Conservation (phyloP, 1,140 invertebrate species). For the Rhopalosiphum maidis region DNA sequence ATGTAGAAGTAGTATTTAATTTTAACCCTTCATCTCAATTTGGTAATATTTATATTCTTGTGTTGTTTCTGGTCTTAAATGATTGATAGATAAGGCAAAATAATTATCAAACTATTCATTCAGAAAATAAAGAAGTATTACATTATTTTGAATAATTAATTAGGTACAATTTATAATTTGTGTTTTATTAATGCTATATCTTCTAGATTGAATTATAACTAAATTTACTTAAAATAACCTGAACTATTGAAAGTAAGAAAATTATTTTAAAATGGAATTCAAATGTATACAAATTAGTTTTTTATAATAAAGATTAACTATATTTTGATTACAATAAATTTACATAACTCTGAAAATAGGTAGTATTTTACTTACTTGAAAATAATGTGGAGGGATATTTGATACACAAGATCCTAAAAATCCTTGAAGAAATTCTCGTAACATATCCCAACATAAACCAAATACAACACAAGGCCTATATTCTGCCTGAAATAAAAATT, state of each 20-base stretch:
- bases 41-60: neutral
- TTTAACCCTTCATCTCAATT: neutral
- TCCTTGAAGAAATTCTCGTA: conserved; percentile 91
- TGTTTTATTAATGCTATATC: too few species aligned
- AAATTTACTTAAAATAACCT: neutral
- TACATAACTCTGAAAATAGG: neutral
- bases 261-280: neutral
- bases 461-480: conserved; percentile 90
- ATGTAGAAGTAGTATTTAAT: neutral
- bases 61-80: too few species aligned
- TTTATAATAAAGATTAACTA: neutral
- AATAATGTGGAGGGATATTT: conserved; percentile 69
- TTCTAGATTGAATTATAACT: neutral
- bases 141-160: neutral
- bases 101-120: neutral
- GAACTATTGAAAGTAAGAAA: neutral
- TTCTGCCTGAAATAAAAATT: conserved; percentile 73
- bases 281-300: neutral
- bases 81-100: neutral
- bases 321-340: neutral
- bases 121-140: neutral
- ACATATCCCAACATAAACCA: conserved; percentile 86
- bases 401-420: conserved; percentile 82
- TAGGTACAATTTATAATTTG: neutral
- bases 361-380: conserved; percentile 64